Base-by-base conservation (phyloP, 2,113 vertebrate genomes). In the Gavia stellata region DNA sequence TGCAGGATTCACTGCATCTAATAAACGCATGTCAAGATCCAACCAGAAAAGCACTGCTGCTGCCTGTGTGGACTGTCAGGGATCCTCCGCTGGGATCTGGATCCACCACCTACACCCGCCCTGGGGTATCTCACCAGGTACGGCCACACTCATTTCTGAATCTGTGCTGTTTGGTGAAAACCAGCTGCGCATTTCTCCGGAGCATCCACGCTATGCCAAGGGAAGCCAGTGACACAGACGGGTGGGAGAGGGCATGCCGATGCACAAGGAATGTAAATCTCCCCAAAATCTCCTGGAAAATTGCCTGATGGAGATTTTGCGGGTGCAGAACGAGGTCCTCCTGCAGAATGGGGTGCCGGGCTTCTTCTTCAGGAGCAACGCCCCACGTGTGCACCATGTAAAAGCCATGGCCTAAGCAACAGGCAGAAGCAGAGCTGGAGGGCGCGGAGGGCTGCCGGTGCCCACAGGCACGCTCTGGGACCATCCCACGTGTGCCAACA, bases 331-430 rank as follows among this genome's bases (percentile, higher is more conserved):
- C 0, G 2, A 77, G 23, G 11, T 34, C 4, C 21, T 42, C 24
- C 44, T 33, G 38, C 56, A 23, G 10, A 20, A 50, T 29, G 12
- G 24, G 26, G 20, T 77, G 36, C 12, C 1, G 3, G 49, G n/a
- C 47, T 81, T 1, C 63, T 42, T 25, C 81, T 38, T 10, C n/a
- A 29, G 38, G 19, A 73, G 28, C 8, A 17, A 66, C 1, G 3
- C 21, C 62, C 33, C 4, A 3, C 0, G 0, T 0, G 19, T 3
- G 29, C n/a, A 26, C 20, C 86, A 58, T 0, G 3, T 10, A 34
- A 70, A 38, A 81, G 11, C 63, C 45, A 9, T 0, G 9, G 66
- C 1, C 7, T 9, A n/a, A 59, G 66, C 34, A 44, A 7, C 15
- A 50, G 50, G 59, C 49, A 36, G 58, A 13, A 53, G 71, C 0